These are phyloP conservation scores for Epinephelus cyanopodus DNA, from an alignment of 2,113 vertebrate species.

Conservation along the genomic window DNA sequence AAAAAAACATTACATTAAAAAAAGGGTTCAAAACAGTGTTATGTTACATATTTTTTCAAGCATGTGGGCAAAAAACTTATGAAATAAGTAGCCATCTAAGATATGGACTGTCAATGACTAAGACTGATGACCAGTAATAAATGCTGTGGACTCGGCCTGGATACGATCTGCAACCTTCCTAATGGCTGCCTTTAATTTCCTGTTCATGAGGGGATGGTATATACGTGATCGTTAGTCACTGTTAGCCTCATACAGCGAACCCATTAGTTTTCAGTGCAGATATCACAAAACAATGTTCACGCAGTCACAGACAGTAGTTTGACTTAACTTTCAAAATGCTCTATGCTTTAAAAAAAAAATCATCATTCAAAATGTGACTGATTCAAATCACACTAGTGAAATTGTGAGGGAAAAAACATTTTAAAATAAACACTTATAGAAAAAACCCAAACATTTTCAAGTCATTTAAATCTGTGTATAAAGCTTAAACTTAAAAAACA, in stretches of 20 bases:
- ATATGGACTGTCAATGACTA: neutral
- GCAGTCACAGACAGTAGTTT: neutral
- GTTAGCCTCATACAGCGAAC: neutral
- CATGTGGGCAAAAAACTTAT: neutral
- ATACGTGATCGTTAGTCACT: constrained; percentile 45
- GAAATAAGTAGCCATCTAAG: constrained; percentile 11
- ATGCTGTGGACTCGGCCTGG: constrained; percentile 26
- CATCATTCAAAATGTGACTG: neutral
- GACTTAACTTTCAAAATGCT: constrained; percentile 1
- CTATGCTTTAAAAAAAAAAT: neutral
- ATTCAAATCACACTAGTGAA: neutral
- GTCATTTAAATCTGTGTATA: neutral
- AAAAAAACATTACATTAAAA: constrained; percentile 5
- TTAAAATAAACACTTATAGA: neutral
- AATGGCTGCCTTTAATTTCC: constrained; percentile 75
- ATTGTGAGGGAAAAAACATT: neutral
- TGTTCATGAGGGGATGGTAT: constrained; percentile 31
- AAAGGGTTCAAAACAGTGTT: neutral
- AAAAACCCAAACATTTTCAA: neutral
- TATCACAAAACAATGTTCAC: neutral
- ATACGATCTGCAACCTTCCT: constrained; percentile 57
- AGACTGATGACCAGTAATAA: constrained; percentile 69
- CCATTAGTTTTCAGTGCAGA: neutral
- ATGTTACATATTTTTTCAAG: neutral
- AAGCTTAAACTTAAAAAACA: neutral